phyloP scores from a whole-genome alignment of 2,797 vertebrate genomes.

The Thalassophryne amazonica region DNA sequence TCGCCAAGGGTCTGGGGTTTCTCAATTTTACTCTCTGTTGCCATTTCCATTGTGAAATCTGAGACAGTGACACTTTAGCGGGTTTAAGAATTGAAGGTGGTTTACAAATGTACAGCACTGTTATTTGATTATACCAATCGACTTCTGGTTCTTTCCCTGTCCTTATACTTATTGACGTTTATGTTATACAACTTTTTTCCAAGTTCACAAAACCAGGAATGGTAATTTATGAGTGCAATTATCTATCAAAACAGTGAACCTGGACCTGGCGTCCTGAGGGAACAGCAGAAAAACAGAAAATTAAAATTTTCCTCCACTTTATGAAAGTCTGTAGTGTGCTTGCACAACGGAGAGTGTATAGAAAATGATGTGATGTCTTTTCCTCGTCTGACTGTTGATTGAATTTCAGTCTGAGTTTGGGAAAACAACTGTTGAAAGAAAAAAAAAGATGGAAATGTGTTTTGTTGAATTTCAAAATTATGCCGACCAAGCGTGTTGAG shows the following conservation, averaged over 20 bases:
- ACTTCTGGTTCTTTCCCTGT: conserved; percentile 8
- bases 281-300: conserved; percentile 48
- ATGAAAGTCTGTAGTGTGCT: conserved; percentile 53
- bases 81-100: neutral
- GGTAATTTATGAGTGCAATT: conserved; percentile 66
- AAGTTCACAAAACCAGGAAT: conserved; percentile 35
- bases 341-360: conserved; percentile 29
- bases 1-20: conserved; percentile 42
- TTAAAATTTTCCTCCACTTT: conserved; percentile 49
- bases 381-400: conserved; percentile 58
- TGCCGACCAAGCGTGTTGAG: conserved; percentile 57
- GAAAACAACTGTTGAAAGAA: conserved; percentile 30
- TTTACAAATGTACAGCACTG: conserved; percentile 1
- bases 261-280: conserved; percentile 63
- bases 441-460: conserved; percentile 42
- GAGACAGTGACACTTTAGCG: neutral
- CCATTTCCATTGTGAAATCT: conserved; percentile 5
- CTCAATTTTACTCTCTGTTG: conserved; percentile 19
- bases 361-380: conserved; percentile 55
- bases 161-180: conserved; percentile 21
- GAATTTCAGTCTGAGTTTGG: conserved; percentile 46
- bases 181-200: conserved; percentile 45
- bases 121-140: conserved; percentile 17
- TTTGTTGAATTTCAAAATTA: conserved; percentile 61
- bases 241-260: conserved; percentile 69